phyloP scores from a whole-genome alignment of 2,797 vertebrate species.

The Cottoperca gobio region DNA sequence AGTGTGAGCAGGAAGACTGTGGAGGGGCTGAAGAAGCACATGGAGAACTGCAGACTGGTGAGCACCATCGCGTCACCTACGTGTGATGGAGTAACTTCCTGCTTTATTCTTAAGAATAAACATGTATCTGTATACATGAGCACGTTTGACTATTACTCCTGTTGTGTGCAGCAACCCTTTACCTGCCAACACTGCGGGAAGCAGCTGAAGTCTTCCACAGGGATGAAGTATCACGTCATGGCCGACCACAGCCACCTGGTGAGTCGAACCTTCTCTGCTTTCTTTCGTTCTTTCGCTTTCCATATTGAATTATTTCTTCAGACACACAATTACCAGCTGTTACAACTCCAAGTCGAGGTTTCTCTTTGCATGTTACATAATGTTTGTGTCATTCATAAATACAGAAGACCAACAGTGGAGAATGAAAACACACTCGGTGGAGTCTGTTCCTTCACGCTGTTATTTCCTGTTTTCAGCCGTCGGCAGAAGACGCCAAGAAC shows the following conservation, averaged over 20 bases:
- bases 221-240: slow-evolving; percentile 98
- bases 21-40: slow-evolving; percentile 95
- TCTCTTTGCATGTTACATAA: no score
- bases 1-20: slow-evolving; percentile 95
- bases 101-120: no score
- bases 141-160: background rate
- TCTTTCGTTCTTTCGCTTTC: background rate
- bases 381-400: background rate
- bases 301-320: background rate
- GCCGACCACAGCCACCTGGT: slow-evolving; percentile 96
- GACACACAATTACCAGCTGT: background rate
- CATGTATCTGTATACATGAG: background rate
- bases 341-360: no score
- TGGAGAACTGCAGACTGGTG: slow-evolving; percentile 92
- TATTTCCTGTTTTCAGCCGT: slow-evolving; percentile 80
- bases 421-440: background rate
- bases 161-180: slow-evolving; percentile 87
- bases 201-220: slow-evolving; percentile 93
- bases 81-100: background rate
- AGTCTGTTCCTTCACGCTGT: background rate
- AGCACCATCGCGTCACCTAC: slow-evolving; percentile 39
- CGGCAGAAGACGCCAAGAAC: slow-evolving; percentile 85
- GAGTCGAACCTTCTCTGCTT: slow-evolving; percentile 9
- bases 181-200: slow-evolving; percentile 95
- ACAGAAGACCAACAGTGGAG: background rate